A percentile compares a stretch with the other conserved stretches of the same genome.
These are phyloP conservation scores for Macroramphosus scolopax DNA, from an alignment of 2,797 vertebrate species.

Conservation along the genomic window DNA sequence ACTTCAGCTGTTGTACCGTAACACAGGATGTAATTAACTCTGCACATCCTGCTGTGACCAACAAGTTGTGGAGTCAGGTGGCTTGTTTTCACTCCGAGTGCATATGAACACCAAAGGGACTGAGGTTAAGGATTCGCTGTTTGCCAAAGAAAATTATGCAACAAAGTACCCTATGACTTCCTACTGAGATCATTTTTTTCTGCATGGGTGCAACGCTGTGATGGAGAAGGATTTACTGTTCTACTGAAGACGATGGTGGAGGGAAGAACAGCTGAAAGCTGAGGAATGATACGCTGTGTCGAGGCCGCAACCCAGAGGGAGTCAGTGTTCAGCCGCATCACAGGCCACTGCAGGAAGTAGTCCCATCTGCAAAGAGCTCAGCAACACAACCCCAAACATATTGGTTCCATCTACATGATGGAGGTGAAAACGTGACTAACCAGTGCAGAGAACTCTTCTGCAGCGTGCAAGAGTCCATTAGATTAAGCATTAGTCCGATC, in stretches of 20 bases:
- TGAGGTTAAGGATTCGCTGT: constrained; percentile 16
- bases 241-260: not conserved
- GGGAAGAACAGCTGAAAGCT: not conserved
- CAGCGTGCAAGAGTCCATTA: no score
- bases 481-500: no score
- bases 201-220: not conserved
- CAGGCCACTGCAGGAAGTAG: no score
- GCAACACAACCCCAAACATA: no score
- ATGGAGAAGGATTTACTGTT: not conserved
- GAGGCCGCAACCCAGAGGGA: no score
- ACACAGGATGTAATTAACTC: constrained; percentile 49
- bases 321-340: no score
- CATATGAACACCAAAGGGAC: constrained; percentile 9
- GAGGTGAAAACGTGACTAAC: no score
- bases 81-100: constrained; percentile 21
- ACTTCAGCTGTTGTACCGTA: constrained; percentile 25
- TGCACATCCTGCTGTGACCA: constrained; percentile 31
- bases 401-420: no score
- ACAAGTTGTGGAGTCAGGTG: constrained; percentile 36
- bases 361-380: no score
- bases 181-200: not conserved
- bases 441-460: no score
- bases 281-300: no score
- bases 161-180: constrained; percentile 4
- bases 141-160: constrained; percentile 14